Evolutionary conservation across 2,113 vertebrate species (phyloP).

Genomic region (Lontra canadensis): DNA sequence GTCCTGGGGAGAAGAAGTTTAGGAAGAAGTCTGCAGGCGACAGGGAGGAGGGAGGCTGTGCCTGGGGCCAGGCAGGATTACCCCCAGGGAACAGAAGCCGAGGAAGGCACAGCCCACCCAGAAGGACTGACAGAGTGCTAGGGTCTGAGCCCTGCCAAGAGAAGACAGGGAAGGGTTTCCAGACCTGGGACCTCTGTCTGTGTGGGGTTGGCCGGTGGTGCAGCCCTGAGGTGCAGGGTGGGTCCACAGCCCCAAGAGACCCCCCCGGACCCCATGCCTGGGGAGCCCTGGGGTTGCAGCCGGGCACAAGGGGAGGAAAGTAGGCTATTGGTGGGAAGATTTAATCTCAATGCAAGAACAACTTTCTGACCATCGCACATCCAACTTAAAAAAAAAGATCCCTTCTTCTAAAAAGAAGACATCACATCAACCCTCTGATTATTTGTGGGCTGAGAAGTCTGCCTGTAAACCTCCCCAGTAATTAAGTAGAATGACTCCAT

Average conservation of each 20-base stretch:
- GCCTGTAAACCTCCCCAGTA: slow-evolving; percentile 60
- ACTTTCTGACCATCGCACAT: not conserved
- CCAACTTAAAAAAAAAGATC: not conserved
- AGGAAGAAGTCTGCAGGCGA: not conserved
- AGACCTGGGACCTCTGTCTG: not conserved
- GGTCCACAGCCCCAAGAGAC: not conserved
- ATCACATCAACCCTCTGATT: not conserved
- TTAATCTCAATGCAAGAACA: not conserved
- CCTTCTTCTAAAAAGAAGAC: slow-evolving; percentile 25
- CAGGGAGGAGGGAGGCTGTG: not conserved
- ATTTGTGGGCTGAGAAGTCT: slow-evolving; percentile 58
- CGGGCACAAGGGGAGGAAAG: not conserved
- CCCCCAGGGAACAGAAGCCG: not conserved
- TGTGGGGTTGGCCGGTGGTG: rapidly evolving
- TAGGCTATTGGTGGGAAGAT: not conserved
- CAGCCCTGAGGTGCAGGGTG: not conserved
- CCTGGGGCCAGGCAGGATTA: not conserved
- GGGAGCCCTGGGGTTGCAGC: not conserved
- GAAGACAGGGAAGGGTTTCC: not conserved
- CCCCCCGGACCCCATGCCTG: not conserved
- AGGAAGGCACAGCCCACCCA: not conserved
- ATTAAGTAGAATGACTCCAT: slow-evolving; percentile 70
- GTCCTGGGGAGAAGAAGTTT: not conserved
- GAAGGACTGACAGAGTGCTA: not conserved
- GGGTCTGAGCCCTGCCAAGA: not conserved